Evolutionary conservation across 2,797 vertebrate genomes (phyloP).

Genomic region (Dromococcyx pavoninus): DNA sequence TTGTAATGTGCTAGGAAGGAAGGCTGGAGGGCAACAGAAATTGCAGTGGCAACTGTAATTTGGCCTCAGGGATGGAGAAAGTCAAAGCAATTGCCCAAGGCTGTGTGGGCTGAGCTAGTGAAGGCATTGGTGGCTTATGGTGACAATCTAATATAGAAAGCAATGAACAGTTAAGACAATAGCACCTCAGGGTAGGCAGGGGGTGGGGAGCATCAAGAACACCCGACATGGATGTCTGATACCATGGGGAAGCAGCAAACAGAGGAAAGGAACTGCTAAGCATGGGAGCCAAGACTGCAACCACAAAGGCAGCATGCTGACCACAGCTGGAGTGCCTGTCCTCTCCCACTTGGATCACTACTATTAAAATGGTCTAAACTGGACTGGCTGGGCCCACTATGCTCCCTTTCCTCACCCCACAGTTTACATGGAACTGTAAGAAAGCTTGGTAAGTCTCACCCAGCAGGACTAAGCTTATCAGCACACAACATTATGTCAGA

Average conservation of each 20-base stretch:
- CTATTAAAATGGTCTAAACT: neutral
- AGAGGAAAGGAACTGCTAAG: neutral
- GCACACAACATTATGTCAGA: neutral
- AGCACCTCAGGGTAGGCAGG: neutral
- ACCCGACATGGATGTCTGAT: neutral
- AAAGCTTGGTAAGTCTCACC: neutral
- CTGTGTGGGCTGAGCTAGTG: neutral
- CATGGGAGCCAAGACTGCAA: neutral
- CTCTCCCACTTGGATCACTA: neutral
- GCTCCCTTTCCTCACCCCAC: neutral
- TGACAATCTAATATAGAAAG: neutral
- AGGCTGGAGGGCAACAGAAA: constrained; percentile 47
- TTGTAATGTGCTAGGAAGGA: constrained; percentile 11
- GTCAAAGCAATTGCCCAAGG: constrained; percentile 43
- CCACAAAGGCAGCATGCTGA: fast-evolving
- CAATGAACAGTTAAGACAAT: neutral
- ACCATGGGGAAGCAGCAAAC: neutral
- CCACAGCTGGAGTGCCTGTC: neutral
- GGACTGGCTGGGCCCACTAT: fast-evolving
- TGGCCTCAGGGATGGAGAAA: neutral
- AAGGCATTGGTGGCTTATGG: neutral
- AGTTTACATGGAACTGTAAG: neutral
- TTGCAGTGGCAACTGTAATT: constrained; percentile 42
- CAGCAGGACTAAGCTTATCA: neutral
- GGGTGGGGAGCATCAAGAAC: neutral